Evolutionary conservation across 1,140 invertebrate species (phyloP).

Genomic region (Paramacrobiotus metropolitanus): DNA sequence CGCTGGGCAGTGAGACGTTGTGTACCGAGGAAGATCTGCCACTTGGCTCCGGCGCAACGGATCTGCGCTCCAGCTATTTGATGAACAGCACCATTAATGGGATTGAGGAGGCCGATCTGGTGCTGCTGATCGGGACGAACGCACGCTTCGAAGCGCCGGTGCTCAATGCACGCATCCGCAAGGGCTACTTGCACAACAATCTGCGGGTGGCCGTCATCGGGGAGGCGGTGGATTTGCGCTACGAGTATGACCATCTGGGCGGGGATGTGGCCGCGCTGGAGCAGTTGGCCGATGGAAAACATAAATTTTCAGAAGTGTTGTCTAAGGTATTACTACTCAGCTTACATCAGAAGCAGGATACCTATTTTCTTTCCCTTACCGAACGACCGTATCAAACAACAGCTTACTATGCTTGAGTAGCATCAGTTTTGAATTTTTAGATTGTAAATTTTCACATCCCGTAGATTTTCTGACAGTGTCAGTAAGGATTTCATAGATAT

Average conservation of each 20-base stretch:
- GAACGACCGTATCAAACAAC: too few relatives aligned
- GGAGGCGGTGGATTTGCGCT: constrained; percentile 71
- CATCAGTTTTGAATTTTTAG: too few relatives aligned
- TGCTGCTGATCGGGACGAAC: constrained; percentile 85
- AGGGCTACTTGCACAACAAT: constrained; percentile 67
- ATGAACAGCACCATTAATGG: constrained; percentile 66
- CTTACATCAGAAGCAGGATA: too few relatives aligned
- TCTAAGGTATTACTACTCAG: constrained; percentile 7
- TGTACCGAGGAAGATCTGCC: constrained; percentile 78
- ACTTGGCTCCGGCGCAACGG: constrained; percentile 52
- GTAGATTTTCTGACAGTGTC: too few relatives aligned
- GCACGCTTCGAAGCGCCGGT: constrained; percentile 91
- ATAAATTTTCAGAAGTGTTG: constrained; percentile 39
- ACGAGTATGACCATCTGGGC: constrained; percentile 74
- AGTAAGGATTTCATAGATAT: too few relatives aligned
- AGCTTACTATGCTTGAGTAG: too few relatives aligned
- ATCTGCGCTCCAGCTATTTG: constrained; percentile 69
- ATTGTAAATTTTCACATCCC: too few relatives aligned
- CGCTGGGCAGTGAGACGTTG: constrained; percentile 53
- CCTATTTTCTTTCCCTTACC: too few relatives aligned
- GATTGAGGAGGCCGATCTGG: constrained; percentile 73
- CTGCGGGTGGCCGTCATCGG: constrained; percentile 54
- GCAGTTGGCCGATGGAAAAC: constrained; percentile 43
- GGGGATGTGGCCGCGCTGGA: constrained; percentile 43
- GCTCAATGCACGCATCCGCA: constrained; percentile 79